phyloP scores from a whole-genome alignment of 1,140 invertebrate genomes.

The Drosophila persimilis region DNA sequence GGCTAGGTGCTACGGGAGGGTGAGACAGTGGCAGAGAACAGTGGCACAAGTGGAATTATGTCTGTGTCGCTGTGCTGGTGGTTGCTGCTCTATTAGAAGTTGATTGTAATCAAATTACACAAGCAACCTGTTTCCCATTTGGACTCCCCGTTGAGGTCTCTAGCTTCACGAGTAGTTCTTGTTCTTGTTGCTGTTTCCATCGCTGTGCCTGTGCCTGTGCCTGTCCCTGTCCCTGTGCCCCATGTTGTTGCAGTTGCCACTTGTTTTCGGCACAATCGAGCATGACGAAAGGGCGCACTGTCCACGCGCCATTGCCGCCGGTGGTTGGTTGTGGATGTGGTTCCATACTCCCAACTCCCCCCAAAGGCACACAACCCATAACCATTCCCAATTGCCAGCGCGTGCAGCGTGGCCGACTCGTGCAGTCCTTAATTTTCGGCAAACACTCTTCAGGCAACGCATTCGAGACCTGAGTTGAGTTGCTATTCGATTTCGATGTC shows the following conservation, averaged over 20 bases:
- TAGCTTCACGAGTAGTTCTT: slow-evolving; percentile 18
- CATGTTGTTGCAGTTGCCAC: slow-evolving; percentile 52
- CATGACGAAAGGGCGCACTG: slow-evolving; percentile 72
- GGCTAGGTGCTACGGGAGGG: slow-evolving; percentile 1
- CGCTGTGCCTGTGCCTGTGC: slow-evolving; percentile 1
- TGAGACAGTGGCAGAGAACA: slow-evolving; percentile 4
- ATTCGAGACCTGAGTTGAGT: slow-evolving; percentile 9
- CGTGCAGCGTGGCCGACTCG: slow-evolving; percentile 28
- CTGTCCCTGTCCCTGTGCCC: slow-evolving; percentile 5
- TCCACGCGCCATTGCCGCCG: slow-evolving; percentile 62
- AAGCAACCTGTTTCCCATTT: slow-evolving; percentile 73
- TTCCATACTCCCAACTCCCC: slow-evolving; percentile 7
- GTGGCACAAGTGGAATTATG: slow-evolving; percentile 43
- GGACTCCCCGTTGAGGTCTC: neutral
- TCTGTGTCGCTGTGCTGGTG: slow-evolving; percentile 36
- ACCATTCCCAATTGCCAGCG: slow-evolving; percentile 49
- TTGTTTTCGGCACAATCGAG: slow-evolving; percentile 80
- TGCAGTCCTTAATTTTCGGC: slow-evolving; percentile 71
- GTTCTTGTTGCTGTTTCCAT: slow-evolving; percentile 1
- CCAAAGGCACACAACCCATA: slow-evolving; percentile 29
- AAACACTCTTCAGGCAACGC: slow-evolving; percentile 41
- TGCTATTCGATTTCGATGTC: slow-evolving; percentile 9
- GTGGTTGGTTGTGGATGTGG: slow-evolving; percentile 72
- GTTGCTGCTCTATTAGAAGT: slow-evolving; percentile 75
- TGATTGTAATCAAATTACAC: slow-evolving; percentile 83